Base-by-base conservation (phyloP, 2,797 vertebrate species). In the Onychomys leucogaster region DNA sequence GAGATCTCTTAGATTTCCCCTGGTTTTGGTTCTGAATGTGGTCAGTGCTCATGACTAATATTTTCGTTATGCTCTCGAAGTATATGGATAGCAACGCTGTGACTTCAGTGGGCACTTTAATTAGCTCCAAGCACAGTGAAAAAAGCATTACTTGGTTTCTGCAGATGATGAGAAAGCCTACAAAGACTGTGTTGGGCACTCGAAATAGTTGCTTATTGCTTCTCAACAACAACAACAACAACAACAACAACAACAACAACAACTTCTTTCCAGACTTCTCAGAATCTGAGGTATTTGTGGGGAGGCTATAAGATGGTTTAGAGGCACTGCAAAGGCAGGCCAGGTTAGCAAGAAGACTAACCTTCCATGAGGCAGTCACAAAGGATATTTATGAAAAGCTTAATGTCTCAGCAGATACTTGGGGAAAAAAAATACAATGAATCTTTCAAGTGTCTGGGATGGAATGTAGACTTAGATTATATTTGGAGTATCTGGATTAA, bases 141-240 rank as follows among this genome's bases (percentile, higher is more conserved):
- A 55, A 55, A 0, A 17, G n/a, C 27, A 43, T 61, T 57, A 76
- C 89, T 91, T 85, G n/a, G 46, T 90, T 93, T 90, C 52, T 65
- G 88, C 43, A 14, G 49, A 92, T 91, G 90, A 89, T 63, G 10
- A 94, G 84, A 90, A n/a, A 75, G 19, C 57, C n/a, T 67, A 10
- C 16, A 63, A 55, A 32, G 10, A 2, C 25, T 34, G 21, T 23
- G 6, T 37, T 37, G 2, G 8, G 37, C 49, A 63, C 17, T 75
- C 82, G 57, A 83, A 92, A 46, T 34, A 55, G 87, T 71, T n/a
- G 14, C 91, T 84, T 16, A 27, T 52, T 94, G 88, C 49, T 94
- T 91, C 85, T 59, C 49, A 94, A 92, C 94, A 49, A 55, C 32
- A 94, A 49, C 6, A 86, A 59, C 13, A 92, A 34, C n/a, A n/a